Evolutionary conservation across 2,113 vertebrate species (phyloP), one percentile per base, ranked within the genome.

Genomic region (Mesocricetus auratus): DNA sequence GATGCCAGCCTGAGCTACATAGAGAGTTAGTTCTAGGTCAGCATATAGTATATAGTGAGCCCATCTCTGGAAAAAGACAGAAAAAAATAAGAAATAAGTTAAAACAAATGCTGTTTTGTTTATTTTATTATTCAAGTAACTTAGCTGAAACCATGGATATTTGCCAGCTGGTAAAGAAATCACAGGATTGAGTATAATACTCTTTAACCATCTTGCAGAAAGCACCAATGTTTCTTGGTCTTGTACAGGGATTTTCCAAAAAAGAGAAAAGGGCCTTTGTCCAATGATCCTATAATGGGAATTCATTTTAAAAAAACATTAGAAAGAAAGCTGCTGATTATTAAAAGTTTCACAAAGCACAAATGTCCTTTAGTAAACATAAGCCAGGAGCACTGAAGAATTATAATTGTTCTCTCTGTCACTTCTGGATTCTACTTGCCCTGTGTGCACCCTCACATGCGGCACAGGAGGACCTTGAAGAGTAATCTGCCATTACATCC

Each of bases 161-260:
- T 95, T 94, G 75, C 39, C 85, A 73, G 77, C 86, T 81, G 56
- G 68, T 24, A 53, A 95, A 78, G 73, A 86, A 81, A 42, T 74
- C 29, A 50, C 42, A 19, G 29, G 86, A 86, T 96, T 60, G 92
- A 86, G 81, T 73, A 93, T n/a, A 77, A 89, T 68, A 86, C 11
- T 50, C 66, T 71, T 89, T 96, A 90, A 45, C 81, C 31, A 94
- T 81, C 11, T 75, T 94, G 66, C 60, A 98, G 90, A 98, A 98
- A 98, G 95, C 96, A 98, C 96, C 85, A 42, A 78, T 79, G 81
- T 97, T 97, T 97, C 87, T 96, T 89, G 71, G n/a, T 77, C 33
- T 88, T 60, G 79, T 16, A 74, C 0, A 94, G 97, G 97, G 97
- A 86, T 94, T 98, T 98, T 97, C 97, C 97, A 94, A 90, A 94